phyloP scores from a whole-genome alignment of 2,888 invertebrate genomes.

The Chironomus riparius region DNA sequence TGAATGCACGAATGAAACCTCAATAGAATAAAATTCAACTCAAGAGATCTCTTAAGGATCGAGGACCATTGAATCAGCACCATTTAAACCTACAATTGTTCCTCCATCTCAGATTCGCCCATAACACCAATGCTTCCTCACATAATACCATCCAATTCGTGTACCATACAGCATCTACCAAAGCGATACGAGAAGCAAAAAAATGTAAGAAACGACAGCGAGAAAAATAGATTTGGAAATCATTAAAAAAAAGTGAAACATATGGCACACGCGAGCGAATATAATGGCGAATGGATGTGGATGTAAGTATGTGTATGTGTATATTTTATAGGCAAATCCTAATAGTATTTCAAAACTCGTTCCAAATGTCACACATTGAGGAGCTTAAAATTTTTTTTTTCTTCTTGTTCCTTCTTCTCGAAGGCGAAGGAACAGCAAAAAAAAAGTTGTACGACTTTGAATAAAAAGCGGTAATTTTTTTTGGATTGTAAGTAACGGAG shows the following conservation, averaged over 20 bases:
- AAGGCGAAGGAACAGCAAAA: neutral
- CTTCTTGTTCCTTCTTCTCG: neutral
- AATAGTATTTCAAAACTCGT: constrained; percentile 12
- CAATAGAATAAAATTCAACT: too few species aligned
- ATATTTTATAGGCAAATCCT: neutral
- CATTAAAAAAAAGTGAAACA: neutral
- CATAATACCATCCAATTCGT: too few species aligned
- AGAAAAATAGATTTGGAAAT: constrained; percentile 15
- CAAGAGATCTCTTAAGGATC: too few species aligned
- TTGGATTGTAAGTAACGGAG: neutral
- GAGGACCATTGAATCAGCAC: too few species aligned
- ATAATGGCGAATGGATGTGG: neutral
- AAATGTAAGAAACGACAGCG: neutral
- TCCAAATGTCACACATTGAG: constrained; percentile 9
- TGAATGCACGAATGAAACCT: too few species aligned
- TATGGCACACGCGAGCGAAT: neutral
- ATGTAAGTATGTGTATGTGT: neutral
- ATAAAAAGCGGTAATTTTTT: neutral
- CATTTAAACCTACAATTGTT: too few species aligned
- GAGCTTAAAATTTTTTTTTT: neutral
- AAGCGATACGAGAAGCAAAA: neutral
- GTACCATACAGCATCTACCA: neutral
- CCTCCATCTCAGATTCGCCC: too few species aligned
- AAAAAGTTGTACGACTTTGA: neutral
- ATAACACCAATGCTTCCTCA: too few species aligned